Evolutionary conservation across 2,888 invertebrate species (phyloP).

Genomic region (Didymodactylos carnosus): DNA sequence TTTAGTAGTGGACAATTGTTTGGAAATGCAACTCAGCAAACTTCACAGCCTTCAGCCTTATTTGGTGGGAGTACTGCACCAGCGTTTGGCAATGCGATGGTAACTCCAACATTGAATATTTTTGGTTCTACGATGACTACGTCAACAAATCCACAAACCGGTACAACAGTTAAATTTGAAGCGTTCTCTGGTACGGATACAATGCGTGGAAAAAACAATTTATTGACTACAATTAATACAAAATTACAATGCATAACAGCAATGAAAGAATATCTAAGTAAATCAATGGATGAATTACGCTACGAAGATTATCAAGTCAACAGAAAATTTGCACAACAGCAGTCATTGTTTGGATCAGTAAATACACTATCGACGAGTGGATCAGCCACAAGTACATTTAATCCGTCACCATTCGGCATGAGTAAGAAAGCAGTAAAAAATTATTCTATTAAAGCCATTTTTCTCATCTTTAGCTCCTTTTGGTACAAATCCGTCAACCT

Average conservation of each 20-base stretch:
- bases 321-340: background rate
- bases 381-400: too few relatives aligned
- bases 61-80: background rate
- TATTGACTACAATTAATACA: constrained; percentile 64
- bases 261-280: constrained; percentile 90
- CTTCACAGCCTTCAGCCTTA: background rate
- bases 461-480: too few relatives aligned
- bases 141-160: too few relatives aligned
- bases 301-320: background rate
- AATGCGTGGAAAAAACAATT: background rate
- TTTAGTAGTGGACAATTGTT: too few relatives aligned
- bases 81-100: too few relatives aligned
- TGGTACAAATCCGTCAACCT: background rate
- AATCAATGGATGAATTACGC: constrained; percentile 53
- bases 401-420: too few relatives aligned
- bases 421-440: too few relatives aligned
- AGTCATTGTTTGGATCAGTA: background rate
- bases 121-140: background rate
- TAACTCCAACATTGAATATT: background rate
- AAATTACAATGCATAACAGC: constrained; percentile 88
- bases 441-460: too few relatives aligned
- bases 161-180: background rate
- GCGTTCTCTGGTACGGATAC: background rate
- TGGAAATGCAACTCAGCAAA: too few relatives aligned
- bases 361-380: too few relatives aligned